phyloP scores from a whole-genome alignment of 2,888 invertebrate genomes.

The Mythimna loreyi region DNA sequence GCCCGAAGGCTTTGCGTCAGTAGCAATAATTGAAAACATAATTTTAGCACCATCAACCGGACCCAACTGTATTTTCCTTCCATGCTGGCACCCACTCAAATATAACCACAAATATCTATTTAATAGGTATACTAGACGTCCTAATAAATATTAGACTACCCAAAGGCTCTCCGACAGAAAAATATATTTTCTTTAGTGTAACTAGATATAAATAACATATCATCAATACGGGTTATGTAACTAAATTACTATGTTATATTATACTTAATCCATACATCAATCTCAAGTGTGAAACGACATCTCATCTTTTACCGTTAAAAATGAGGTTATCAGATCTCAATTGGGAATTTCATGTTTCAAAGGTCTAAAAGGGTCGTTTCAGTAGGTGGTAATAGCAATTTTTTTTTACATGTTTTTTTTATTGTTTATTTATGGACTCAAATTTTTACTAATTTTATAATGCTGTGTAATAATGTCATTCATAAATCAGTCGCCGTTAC shows the following conservation, averaged over 20 bases:
- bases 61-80: no score
- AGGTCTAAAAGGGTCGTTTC: constrained; percentile 33
- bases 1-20: no score
- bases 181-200: neutral
- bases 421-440: constrained; percentile 1
- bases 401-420: constrained; percentile 26
- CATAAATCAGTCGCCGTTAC: no score
- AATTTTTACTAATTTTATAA: neutral
- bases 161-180: no score
- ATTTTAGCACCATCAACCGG: no score
- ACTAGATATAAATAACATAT: neutral
- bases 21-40: no score
- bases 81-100: no score
- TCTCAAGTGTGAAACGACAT: constrained; percentile 13
- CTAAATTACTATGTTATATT: neutral
- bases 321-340: constrained; percentile 28
- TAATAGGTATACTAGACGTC: no score
- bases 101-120: no score
- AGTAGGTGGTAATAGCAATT: constrained; percentile 3
- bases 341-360: constrained; percentile 31
- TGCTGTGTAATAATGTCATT: neutral
- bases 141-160: no score
- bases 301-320: constrained; percentile 22
- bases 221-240: neutral
- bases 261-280: constrained; percentile 21